A percentile compares a stretch with the other conserved stretches of the same genome.
Evolutionary conservation across 2,797 vertebrate species (phyloP).

Genomic region (Chelon auratus): DNA sequence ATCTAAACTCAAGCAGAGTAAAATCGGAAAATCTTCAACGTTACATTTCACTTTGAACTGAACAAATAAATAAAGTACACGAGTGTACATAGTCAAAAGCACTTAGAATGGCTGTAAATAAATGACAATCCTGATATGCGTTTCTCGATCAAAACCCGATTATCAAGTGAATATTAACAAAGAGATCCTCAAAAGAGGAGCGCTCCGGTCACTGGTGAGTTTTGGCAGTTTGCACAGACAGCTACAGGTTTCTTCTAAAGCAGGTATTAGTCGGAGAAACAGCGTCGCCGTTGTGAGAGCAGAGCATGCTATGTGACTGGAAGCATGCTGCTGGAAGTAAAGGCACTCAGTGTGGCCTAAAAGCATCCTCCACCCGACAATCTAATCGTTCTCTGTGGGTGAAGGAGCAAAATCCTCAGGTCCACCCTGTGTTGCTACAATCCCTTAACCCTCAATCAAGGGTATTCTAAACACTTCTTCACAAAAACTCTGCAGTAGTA

Average conservation of each 20-base stretch:
- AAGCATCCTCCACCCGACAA: constrained; percentile 13
- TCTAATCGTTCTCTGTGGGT: constrained; percentile 5
- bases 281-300: constrained; percentile 8
- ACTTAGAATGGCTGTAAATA: constrained; percentile 50
- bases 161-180: constrained; percentile 42
- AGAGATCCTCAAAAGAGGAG: constrained; percentile 21
- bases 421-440: not conserved
- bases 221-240: constrained; percentile 70
- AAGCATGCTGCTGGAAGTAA: constrained; percentile 63
- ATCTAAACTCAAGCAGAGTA: constrained; percentile 25
- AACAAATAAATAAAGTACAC: constrained; percentile 51
- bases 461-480: not conserved
- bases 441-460: not conserved
- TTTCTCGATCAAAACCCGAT: constrained; percentile 2
- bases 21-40: constrained; percentile 3
- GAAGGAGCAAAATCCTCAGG: not conserved
- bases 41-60: constrained; percentile 34
- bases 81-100: constrained; percentile 56
- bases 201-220: constrained; percentile 16
- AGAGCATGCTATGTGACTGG: constrained; percentile 52
- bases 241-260: constrained; percentile 36
- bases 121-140: constrained; percentile 11
- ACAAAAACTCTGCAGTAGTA: not conserved
- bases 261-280: constrained; percentile 18
- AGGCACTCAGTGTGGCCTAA: constrained; percentile 70